Evolutionary conservation across 2,888 invertebrate species (phyloP).

Genomic region (Meiosimyza platycephala): DNA sequence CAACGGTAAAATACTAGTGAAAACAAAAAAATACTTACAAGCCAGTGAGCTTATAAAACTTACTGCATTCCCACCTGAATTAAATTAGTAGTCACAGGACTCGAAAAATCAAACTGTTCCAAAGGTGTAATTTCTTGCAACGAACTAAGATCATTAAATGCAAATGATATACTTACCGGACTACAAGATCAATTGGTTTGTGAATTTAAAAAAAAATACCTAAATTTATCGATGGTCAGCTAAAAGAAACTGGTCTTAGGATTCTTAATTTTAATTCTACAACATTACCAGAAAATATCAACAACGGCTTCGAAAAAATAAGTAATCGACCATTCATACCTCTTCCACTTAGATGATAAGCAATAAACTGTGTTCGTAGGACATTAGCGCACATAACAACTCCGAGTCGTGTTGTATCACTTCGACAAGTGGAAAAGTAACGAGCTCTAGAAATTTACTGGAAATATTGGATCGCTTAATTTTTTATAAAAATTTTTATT

Average conservation of each 20-base stretch:
- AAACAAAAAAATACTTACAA: slow-evolving; percentile 17
- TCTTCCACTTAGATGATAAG: slow-evolving; percentile 27
- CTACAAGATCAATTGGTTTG: slow-evolving; percentile 23
- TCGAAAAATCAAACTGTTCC: too few relatives aligned
- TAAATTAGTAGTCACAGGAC: background rate
- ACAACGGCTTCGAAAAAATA: slow-evolving; percentile 37
- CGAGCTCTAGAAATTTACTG: too few relatives aligned
- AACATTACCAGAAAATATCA: slow-evolving; percentile 33
- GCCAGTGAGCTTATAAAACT: slow-evolving; percentile 2
- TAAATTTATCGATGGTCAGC: slow-evolving; percentile 30
- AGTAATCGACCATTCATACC: slow-evolving; percentile 34
- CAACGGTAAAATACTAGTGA: background rate
- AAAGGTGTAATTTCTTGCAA: background rate
- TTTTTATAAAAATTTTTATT: too few relatives aligned
- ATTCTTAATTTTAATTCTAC: slow-evolving; percentile 27
- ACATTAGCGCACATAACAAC: too few relatives aligned
- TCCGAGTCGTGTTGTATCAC: too few relatives aligned
- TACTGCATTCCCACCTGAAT: background rate
- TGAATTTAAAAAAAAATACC: slow-evolving; percentile 35
- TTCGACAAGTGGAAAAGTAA: too few relatives aligned
- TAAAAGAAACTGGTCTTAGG: slow-evolving; percentile 38
- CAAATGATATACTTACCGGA: slow-evolving; percentile 24
- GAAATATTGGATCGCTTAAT: too few relatives aligned
- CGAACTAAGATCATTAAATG: slow-evolving; percentile 4
- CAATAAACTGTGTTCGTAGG: too few relatives aligned